Conservation (phyloP, 2,113 vertebrate species). For the Psammodynastes pulverulentus region DNA sequence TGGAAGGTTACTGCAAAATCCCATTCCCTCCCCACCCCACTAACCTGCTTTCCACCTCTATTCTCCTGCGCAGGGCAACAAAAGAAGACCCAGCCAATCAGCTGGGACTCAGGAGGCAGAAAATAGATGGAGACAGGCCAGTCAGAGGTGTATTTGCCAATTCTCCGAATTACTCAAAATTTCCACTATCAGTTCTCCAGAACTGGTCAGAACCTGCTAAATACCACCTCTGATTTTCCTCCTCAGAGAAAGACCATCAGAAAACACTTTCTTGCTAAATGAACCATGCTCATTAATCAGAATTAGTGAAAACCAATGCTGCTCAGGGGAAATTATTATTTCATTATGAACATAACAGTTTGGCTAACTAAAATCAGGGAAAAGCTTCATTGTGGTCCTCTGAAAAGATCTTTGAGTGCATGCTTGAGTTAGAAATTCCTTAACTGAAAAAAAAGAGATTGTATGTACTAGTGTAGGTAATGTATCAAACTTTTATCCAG, state of each 20-base stretch:
- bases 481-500: not conserved
- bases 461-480: not conserved
- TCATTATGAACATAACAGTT: not conserved
- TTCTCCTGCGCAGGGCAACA: too few species aligned
- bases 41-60: too few species aligned
- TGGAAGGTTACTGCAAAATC: too few species aligned
- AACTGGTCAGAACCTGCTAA: too few species aligned
- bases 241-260: constrained; percentile 37
- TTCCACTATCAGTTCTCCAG: too few species aligned
- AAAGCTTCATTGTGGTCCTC: not conserved
- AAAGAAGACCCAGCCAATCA: too few species aligned
- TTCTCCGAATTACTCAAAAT: too few species aligned
- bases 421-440: not conserved
- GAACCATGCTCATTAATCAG: constrained; percentile 30
- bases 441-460: not conserved
- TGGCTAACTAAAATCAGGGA: not conserved
- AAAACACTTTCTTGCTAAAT: constrained; percentile 38
- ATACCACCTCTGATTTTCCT: too few species aligned
- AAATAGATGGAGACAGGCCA: too few species aligned
- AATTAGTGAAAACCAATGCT: constrained; percentile 24
- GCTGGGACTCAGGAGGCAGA: too few species aligned
- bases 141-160: too few species aligned
- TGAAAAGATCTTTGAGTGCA: not conserved
- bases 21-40: too few species aligned
- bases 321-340: not conserved